A percentile compares a stretch with the other conserved stretches of the same genome.
These are phyloP conservation scores for Tricholauxania praeusta DNA, from an alignment of 2,888 invertebrate species.

Conservation along the genomic window DNA sequence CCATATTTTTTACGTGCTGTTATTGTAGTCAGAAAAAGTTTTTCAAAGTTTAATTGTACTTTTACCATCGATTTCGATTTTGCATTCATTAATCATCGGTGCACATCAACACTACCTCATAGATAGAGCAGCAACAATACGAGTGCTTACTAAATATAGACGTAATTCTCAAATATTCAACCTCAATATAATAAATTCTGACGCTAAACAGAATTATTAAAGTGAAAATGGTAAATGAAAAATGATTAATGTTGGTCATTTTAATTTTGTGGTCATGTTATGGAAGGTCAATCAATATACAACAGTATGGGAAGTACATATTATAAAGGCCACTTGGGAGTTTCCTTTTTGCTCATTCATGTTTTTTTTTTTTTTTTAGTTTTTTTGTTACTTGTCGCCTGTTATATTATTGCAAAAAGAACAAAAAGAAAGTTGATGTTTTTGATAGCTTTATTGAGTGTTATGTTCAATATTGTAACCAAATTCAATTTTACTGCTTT, in stretches of 20 bases:
- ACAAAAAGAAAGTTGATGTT: no score
- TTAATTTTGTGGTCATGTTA: conserved; percentile 4
- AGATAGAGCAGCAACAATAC: no score
- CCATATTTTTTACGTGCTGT: not conserved
- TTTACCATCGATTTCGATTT: not conserved
- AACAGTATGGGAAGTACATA: no score
- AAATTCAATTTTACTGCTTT: not conserved
- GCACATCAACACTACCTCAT: not conserved
- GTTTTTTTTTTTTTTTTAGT: no score
- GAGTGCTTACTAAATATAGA: conserved; percentile 1
- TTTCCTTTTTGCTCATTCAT: no score
- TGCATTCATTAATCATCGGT: not conserved
- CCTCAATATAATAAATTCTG: conserved; percentile 2
- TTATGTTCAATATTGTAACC: not conserved
- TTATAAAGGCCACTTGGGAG: no score
- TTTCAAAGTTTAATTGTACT: conserved; percentile 11
- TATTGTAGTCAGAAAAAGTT: not conserved
- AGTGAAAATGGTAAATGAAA: conserved; percentile 41
- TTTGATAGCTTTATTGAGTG: no score
- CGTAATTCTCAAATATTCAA: conserved; percentile 5
- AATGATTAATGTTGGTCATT: conserved; percentile 44
- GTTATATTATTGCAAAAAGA: no score
- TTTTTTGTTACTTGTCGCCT: no score
- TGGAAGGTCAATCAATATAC: not conserved
- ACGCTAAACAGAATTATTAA: conserved; percentile 28